Base-by-base conservation (phyloP, 1,140 invertebrate genomes). In the Drosophila lacertosa region DNA sequence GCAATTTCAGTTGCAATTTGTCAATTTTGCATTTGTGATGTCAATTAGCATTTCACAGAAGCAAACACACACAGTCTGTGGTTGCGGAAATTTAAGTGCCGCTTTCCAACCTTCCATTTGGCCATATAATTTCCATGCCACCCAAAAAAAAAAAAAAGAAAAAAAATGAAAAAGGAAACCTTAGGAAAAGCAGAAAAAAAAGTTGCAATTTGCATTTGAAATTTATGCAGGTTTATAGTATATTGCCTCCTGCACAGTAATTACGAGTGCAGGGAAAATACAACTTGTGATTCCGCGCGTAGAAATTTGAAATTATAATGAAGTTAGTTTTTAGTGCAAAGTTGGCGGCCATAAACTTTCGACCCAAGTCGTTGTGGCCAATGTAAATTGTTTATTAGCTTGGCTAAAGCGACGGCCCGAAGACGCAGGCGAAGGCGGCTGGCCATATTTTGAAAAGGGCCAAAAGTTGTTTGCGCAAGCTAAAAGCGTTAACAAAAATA, bases 301-400 rank as follows among this genome's bases (percentile, higher is more conserved):
- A 10, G n/a, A 59, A 79, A 79, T 79, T 79, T 79, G 72, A 71
- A 79, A 79, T 79, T 79, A 51, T 80, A 79, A 79, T 79, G 71
- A 79, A 71, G 59, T 74, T 66, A 48, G 76, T 72, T 78, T 74
- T 39, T 68, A 26, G 29, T 33, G 54, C 45, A 39, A 59, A 44
- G 16, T 66, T 58, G 29, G 47, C 37, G 76, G 71, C 39, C 53
- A 48, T 73, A 53, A 66, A 75, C 63, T 59, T 75, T 79, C 53
- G 40, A 53, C 45, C 39, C 24, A 60, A 60, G 51, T 54, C 48
- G 72, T 58, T 48, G n/a, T 20, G 50, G 63, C 55, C 54, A 65
- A 80, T 74, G 55, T 24, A 51, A 67, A 79, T 71, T 71, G 71
- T 80, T 79, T 80, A 80, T 75, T 75, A 79, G 76, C 70, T 10